phyloP scores from a whole-genome alignment of 1,140 invertebrate species.

The Drosophila obscura region DNA sequence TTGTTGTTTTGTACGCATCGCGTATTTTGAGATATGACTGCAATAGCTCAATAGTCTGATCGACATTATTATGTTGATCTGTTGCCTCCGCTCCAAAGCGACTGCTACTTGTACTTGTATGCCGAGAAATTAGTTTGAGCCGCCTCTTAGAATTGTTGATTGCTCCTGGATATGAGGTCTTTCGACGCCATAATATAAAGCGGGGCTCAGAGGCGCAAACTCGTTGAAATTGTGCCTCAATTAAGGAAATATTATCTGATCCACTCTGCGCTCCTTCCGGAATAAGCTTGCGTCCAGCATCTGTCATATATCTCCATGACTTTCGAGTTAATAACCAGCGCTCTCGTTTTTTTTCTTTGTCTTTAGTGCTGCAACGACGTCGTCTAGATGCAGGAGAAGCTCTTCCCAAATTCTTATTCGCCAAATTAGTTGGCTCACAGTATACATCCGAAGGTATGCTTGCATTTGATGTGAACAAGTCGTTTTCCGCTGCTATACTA shows the following conservation, averaged over 20 bases:
- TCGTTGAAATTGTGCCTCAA: slow-evolving; percentile 93
- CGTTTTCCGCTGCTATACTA: background rate
- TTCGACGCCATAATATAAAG: slow-evolving; percentile 90
- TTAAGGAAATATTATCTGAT: slow-evolving; percentile 89
- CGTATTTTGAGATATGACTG: slow-evolving; percentile 69
- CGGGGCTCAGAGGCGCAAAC: slow-evolving; percentile 90
- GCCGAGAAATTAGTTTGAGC: slow-evolving; percentile 84
- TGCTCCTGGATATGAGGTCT: slow-evolving; percentile 90
- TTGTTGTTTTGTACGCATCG: slow-evolving; percentile 63
- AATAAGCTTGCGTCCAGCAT: slow-evolving; percentile 92
- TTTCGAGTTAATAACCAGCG: slow-evolving; percentile 94
- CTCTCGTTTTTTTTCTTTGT: slow-evolving; percentile 85
- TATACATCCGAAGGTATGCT: background rate
- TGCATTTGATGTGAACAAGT: too few relatives aligned
- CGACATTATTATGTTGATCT: slow-evolving; percentile 45
- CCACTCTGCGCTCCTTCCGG: slow-evolving; percentile 90
- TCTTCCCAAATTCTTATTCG: background rate
- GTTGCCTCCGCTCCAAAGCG: slow-evolving; percentile 85
- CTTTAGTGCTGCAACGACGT: slow-evolving; percentile 49
- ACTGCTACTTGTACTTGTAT: slow-evolving; percentile 60
- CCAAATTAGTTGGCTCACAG: background rate
- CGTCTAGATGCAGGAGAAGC: slow-evolving; percentile 18
- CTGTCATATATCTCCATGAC: slow-evolving; percentile 95
- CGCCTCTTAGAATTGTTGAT: slow-evolving; percentile 84
- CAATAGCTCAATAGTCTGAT: slow-evolving; percentile 62